Conservation (phyloP, 2,888 invertebrate genomes). For the Prionchulus punctatus region DNA sequence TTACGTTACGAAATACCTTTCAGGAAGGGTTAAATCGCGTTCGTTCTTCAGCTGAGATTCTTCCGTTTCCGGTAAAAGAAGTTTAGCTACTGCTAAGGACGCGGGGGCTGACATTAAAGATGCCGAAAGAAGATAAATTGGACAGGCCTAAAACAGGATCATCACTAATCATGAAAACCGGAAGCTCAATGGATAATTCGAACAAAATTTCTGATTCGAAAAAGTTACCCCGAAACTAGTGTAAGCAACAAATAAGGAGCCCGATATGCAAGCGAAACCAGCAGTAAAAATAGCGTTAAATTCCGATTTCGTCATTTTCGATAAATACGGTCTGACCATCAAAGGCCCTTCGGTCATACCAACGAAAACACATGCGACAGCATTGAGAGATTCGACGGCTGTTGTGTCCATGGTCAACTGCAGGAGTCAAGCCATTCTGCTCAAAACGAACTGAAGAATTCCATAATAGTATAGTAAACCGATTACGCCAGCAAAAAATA, state of each 20-base stretch:
- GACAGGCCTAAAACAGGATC: constrained; percentile 38
- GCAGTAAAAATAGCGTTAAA: constrained; percentile 80
- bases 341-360: constrained; percentile 68
- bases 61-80: constrained; percentile 79
- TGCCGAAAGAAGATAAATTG: constrained; percentile 74
- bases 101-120: constrained; percentile 93
- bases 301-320: constrained; percentile 71
- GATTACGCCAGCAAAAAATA: constrained; percentile 79
- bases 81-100: constrained; percentile 68
- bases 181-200: neutral
- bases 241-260: constrained; percentile 80
- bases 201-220: neutral
- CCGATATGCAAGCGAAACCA: constrained; percentile 87
- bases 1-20: no score
- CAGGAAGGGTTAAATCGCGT: constrained; percentile 50
- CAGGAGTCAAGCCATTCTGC: constrained; percentile 26
- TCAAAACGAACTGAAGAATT: constrained; percentile 65
- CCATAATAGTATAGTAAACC: constrained; percentile 75
- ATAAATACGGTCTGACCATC: constrained; percentile 67
- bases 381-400: constrained; percentile 79
- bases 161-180: neutral
- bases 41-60: constrained; percentile 52
- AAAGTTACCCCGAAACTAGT: constrained; percentile 48
- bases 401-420: constrained; percentile 62
- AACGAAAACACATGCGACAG: constrained; percentile 80